Evolutionary conservation across 2,113 vertebrate genomes (phyloP).

Genomic region (Campylomormyrus tamandua): DNA sequence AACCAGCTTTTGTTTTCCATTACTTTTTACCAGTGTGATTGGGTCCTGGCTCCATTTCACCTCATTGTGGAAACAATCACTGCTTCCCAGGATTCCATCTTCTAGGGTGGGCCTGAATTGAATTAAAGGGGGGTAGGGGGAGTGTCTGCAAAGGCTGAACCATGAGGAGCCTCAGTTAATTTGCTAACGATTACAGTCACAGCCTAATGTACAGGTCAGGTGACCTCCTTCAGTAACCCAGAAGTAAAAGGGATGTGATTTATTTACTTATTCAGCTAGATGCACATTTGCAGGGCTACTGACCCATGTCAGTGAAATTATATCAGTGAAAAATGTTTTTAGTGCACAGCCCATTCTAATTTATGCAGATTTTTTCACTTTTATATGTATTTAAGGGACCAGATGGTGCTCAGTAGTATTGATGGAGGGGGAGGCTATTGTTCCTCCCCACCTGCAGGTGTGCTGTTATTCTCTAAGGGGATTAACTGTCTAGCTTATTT

Average conservation of each 20-base stretch:
- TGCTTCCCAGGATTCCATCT: conserved; percentile 85
- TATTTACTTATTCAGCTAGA: conserved; percentile 42
- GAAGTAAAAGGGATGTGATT: conserved; percentile 58
- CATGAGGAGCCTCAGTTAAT: conserved; percentile 64
- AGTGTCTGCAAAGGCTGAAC: conserved; percentile 49
- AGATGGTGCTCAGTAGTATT: background rate
- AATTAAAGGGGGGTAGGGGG: conserved; percentile 57
- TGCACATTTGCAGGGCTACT: background rate
- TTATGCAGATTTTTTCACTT: background rate
- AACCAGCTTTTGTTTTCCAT: conserved; percentile 90
- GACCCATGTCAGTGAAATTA: background rate
- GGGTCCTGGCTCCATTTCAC: conserved; percentile 62
- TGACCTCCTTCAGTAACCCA: conserved; percentile 47
- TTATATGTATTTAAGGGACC: background rate
- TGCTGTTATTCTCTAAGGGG: background rate
- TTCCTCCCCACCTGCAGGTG: background rate
- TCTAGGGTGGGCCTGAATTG: conserved; percentile 65
- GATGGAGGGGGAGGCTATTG: background rate
- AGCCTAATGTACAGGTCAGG: conserved; percentile 34
- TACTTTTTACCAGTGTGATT: conserved; percentile 75
- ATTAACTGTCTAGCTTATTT: background rate
- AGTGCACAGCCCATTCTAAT: background rate
- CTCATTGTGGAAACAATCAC: conserved; percentile 86
- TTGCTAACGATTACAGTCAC: conserved; percentile 51
- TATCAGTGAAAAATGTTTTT: background rate